A percentile compares a stretch with the other conserved stretches of the same genome.
Evolutionary conservation across 2,888 invertebrate species (phyloP).

Genomic region (Barypeithes pellucidus): DNA sequence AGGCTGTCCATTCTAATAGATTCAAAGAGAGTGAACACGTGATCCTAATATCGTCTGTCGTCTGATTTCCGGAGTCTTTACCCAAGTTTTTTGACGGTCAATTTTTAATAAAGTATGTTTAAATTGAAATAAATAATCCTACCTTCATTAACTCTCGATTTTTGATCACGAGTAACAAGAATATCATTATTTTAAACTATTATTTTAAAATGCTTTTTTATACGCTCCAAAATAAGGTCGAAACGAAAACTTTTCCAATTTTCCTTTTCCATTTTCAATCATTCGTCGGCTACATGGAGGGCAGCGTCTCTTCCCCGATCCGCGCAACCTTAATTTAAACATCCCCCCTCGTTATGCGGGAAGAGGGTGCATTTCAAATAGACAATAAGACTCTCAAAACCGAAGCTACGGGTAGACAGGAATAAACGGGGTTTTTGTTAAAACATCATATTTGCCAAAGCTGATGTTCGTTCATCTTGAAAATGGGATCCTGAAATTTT

Average conservation of each 20-base stretch:
- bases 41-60: no score
- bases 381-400: conserved; percentile 37
- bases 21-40: no score
- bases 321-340: conserved; percentile 35
- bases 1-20: no score
- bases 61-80: no score
- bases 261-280: conserved; percentile 42
- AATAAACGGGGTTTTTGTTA: conserved; percentile 13
- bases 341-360: conserved; percentile 37
- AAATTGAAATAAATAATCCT: no score
- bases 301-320: conserved; percentile 2
- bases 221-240: conserved; percentile 19
- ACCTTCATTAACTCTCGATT: no score
- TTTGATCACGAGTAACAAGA: no score
- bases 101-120: no score
- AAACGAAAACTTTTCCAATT: conserved; percentile 42
- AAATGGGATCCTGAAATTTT: background rate
- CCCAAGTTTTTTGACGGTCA: no score
- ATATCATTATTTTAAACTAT: background rate
- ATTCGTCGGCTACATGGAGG: conserved; percentile 25
- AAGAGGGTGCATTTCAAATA: conserved; percentile 45
- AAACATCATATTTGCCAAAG: conserved; percentile 12
- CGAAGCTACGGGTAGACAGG: conserved; percentile 20
- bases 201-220: conserved; percentile 14
- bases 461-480: background rate